phyloP scores from a whole-genome alignment of 1,140 invertebrate species.

The Drosophila repletoides region DNA sequence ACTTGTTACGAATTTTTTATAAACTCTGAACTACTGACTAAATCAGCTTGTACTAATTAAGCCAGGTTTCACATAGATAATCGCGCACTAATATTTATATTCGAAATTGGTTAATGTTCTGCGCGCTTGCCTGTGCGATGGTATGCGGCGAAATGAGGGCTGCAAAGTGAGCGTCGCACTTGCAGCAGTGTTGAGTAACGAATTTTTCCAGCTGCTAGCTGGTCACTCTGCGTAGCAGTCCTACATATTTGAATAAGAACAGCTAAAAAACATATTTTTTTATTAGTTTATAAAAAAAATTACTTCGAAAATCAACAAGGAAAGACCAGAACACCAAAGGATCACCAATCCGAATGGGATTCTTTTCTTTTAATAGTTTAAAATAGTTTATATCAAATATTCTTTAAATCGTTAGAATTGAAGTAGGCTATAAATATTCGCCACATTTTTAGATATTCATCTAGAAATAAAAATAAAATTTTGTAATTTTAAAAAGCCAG shows the following conservation, averaged over 20 bases:
- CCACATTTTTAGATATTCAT: no score
- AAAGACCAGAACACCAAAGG: no score
- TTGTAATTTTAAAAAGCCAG: no score
- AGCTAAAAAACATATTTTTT: not conserved
- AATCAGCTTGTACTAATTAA: not conserved
- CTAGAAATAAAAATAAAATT: no score
- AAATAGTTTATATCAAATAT: no score
- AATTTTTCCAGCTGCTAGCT: not conserved
- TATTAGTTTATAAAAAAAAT: no score
- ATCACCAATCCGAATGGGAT: no score
- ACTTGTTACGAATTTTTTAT: not conserved
- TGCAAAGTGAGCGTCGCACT: constrained; percentile 5
- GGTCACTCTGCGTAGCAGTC: not conserved
- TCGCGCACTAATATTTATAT: constrained; percentile 4
- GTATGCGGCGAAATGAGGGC: constrained; percentile 9
- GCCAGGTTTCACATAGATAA: not conserved
- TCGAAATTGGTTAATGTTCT: constrained; percentile 33
- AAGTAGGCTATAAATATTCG: not conserved
- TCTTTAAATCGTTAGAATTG: no score
- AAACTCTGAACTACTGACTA: no score
- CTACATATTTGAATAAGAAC: not conserved
- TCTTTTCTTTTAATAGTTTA: no score
- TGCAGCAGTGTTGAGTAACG: constrained; percentile 9
- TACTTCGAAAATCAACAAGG: no score
- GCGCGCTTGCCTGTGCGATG: constrained; percentile 20